Percentiles rank a stretch among this genome's conserved stretches.
Conservation (phyloP, 2,113 vertebrate species). For the Coryphaenoides rupestris region DNA sequence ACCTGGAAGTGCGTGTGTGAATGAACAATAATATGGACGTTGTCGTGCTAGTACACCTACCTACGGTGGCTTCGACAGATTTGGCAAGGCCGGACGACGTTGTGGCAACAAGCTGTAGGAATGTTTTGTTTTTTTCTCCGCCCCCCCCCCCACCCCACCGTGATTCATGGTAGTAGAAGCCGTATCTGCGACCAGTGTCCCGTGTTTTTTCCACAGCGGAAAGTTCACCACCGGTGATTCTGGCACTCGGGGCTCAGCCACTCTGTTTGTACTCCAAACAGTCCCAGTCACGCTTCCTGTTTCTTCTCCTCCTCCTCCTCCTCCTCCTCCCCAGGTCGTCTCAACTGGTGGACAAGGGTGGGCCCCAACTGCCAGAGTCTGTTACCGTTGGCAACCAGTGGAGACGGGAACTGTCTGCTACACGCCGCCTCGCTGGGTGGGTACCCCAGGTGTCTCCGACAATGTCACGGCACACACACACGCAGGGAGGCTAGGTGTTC, state of each 20-base stretch:
- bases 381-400: slow-evolving; percentile 91
- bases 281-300: neutral
- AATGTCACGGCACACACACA: slow-evolving; percentile 6
- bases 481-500: neutral
- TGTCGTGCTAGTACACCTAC: too few species aligned
- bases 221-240: too few species aligned
- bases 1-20: too few species aligned
- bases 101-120: too few species aligned
- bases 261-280: slow-evolving; percentile 8
- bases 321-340: slow-evolving; percentile 74
- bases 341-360: slow-evolving; percentile 95
- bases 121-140: too few species aligned
- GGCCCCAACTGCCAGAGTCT: slow-evolving; percentile 88
- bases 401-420: slow-evolving; percentile 93
- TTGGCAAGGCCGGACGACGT: too few species aligned
- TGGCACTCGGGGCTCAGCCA: neutral
- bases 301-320: neutral
- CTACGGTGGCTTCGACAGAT: too few species aligned
- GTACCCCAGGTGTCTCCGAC: slow-evolving; percentile 22
- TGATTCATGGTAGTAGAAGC: too few species aligned
- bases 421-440: slow-evolving; percentile 94
- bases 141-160: too few species aligned
- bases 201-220: too few species aligned
- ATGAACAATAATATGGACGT: too few species aligned
- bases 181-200: too few species aligned